phyloP scores from a whole-genome alignment of 2,888 invertebrate genomes.

The Lepidocyrtoides sp. region DNA sequence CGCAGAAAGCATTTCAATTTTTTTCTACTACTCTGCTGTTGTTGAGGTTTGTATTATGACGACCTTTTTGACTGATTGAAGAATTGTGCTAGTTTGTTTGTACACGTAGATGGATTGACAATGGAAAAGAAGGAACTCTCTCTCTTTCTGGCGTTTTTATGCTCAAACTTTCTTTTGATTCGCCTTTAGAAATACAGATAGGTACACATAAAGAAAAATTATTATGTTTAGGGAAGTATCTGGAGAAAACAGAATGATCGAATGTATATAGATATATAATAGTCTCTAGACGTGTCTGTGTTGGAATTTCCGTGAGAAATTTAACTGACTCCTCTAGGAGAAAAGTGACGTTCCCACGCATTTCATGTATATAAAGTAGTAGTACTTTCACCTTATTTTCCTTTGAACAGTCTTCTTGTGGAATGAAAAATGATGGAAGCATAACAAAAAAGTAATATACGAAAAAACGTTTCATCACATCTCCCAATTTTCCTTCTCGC shows the following conservation, averaged over 20 bases:
- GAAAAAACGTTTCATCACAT: conserved; percentile 10
- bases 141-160: neutral
- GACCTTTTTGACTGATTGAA: conserved; percentile 58
- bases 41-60: neutral
- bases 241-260: neutral
- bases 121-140: conserved; percentile 40
- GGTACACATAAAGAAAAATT: neutral
- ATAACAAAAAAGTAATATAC: conserved; percentile 53
- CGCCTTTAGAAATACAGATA: neutral
- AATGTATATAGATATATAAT: neutral
- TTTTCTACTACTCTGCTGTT: neutral
- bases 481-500: conserved; percentile 31
- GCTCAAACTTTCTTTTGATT: neutral
- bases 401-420: conserved; percentile 47
- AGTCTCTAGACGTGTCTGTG: neutral
- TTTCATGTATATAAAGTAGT: conserved; percentile 4
- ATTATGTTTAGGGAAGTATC: neutral
- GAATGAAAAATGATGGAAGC: conserved; percentile 71
- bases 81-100: conserved; percentile 60
- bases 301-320: conserved; percentile 36
- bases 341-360: conserved; percentile 33
- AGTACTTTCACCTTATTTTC: conserved; percentile 45
- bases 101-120: conserved; percentile 40
- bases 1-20: neutral
- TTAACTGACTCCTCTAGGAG: neutral